Conservation (phyloP, 2,113 vertebrate species). For the Leucopsar rothschildi region DNA sequence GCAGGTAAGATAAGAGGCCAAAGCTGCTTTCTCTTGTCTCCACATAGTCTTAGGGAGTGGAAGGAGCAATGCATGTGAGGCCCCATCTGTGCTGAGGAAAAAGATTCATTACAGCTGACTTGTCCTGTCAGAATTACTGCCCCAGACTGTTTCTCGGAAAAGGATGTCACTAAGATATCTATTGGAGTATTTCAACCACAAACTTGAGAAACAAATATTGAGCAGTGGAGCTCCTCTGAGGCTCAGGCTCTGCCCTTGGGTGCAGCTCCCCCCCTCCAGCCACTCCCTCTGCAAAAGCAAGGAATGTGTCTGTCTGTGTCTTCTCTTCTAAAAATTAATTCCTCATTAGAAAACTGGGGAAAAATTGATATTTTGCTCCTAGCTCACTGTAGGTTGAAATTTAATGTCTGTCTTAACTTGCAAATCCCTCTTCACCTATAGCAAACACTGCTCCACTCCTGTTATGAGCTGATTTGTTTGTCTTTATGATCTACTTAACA, state of each 20-base stretch:
- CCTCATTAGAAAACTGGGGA: not conserved
- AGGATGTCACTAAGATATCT: conserved; percentile 15
- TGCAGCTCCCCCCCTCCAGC: not conserved
- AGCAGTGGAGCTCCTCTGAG: not conserved
- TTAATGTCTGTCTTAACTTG: not conserved
- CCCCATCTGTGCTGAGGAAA: conserved; percentile 42
- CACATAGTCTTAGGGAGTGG: not conserved
- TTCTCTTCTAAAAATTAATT: not conserved
- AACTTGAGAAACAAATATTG: not conserved
- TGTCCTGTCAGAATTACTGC: conserved; percentile 56
- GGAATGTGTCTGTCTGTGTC: rapidly evolving
- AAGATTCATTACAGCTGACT: conserved; percentile 62
- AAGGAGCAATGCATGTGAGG: not conserved
- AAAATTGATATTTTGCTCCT: not conserved
- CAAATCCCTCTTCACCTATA: not conserved
- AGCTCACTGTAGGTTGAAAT: not conserved
- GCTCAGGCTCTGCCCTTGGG: not conserved
- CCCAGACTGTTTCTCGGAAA: not conserved
- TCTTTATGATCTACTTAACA: not conserved
- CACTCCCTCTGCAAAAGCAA: not conserved
- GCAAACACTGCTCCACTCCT: not conserved
- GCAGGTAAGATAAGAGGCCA: conserved; percentile 22
- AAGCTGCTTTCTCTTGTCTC: not conserved
- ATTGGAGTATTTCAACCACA: conserved; percentile 8
- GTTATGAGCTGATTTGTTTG: not conserved